Base-by-base conservation (phyloP, 2,797 vertebrate species). In the Lagocephalus sceleratus region DNA sequence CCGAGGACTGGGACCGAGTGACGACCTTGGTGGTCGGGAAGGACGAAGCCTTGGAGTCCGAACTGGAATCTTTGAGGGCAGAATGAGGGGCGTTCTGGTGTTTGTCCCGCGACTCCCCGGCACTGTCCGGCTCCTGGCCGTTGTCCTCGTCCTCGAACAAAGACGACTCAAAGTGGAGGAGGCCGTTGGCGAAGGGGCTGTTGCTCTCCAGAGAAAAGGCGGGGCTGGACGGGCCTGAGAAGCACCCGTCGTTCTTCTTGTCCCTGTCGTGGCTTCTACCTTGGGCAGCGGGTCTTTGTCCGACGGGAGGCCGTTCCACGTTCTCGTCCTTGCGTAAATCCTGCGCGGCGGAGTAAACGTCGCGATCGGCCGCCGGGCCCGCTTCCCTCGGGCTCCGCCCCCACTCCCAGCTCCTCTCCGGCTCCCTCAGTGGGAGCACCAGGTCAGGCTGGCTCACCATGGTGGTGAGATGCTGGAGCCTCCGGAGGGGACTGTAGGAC, bases 391-490 rank as follows among this genome's bases (percentile, higher is more conserved):
- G 65, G 53, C 67, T 82, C 59, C 59, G 76, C 17, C 61, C 63
- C 83, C 80, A 83, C 0, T 83, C 79, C 85, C 85, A 86, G 71
- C 40, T 51, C 42, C 58, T 62, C 10, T 74, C 68, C 0, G 71
- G 60, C 29, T 82, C 69, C 53, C 68, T 51, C 42, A 56, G n/a
- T 0, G 83, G 78, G 38, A 83, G 69, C 2, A 82, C 83, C 53
- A 87, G 61, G 60, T 89, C 85, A 0, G 85, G 81, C 54, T 91
- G 88, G 90, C 91, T 95, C 79, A 94, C 92, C 92, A 92, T 92
- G 83, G 89, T 92, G 84, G 93, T 95, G 80, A 95, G 86, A 84
- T 94, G 92, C 82, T 94, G 92, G 74, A 97, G 90, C 83, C 85
- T 91, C 76, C 90, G 90, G 62, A 97, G 84, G 25, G 92, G 92